A percentile compares a stretch with the other conserved stretches of the same genome.
Evolutionary conservation across 2,113 vertebrate species (phyloP).

Genomic region (Climacteris rufus): DNA sequence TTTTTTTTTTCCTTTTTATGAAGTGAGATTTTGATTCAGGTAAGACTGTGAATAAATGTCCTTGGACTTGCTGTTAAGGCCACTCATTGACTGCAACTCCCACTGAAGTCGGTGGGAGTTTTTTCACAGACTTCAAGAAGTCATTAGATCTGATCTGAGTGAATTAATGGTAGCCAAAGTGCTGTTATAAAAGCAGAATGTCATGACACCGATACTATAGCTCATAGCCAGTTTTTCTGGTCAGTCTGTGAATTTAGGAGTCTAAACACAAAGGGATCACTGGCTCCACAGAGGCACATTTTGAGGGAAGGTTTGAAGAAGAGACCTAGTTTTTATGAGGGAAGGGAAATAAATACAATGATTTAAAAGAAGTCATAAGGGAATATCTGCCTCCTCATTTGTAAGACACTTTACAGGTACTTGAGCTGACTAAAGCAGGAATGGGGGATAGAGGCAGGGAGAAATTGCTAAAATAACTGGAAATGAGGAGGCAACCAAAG

Average conservation of each 20-base stretch:
- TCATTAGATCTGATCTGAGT: neutral
- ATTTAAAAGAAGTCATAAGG: neutral
- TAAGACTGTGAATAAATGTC: neutral
- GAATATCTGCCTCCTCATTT: neutral
- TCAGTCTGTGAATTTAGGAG: neutral
- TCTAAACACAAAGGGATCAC: neutral
- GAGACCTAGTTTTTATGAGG: neutral
- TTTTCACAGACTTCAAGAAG: neutral
- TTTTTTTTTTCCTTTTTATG: neutral
- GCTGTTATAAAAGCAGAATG: neutral
- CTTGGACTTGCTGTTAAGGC: neutral
- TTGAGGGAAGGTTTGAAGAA: neutral
- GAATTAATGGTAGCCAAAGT: neutral
- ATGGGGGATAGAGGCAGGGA: neutral
- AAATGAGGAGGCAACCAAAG: neutral
- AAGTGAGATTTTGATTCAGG: neutral
- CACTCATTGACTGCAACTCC: neutral
- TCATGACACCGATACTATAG: neutral
- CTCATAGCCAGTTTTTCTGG: neutral
- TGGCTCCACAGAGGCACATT: neutral
- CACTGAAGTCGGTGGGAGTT: neutral
- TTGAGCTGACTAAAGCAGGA: neutral
- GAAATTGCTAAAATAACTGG: neutral
- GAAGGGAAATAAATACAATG: neutral
- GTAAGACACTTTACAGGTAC: neutral